These are phyloP conservation scores for Oegoconia quadripuncta DNA, from an alignment of 2,888 invertebrate genomes.

Conservation along the genomic window DNA sequence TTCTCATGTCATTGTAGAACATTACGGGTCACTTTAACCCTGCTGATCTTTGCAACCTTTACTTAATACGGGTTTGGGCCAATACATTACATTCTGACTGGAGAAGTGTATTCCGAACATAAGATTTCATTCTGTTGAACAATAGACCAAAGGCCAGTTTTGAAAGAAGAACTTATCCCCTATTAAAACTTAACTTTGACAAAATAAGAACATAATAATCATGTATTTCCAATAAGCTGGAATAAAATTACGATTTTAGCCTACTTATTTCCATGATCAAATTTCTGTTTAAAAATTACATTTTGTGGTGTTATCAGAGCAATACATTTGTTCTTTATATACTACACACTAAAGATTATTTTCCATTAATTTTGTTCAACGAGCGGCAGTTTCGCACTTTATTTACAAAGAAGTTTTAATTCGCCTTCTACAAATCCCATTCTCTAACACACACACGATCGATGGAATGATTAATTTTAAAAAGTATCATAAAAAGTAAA, in stretches of 20 bases:
- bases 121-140: not conserved
- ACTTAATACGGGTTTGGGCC: too few species aligned
- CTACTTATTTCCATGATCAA: slow-evolving; percentile 14
- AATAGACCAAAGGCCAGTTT: not conserved
- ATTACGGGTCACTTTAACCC: too few species aligned
- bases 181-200: too few species aligned
- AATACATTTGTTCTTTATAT: slow-evolving; percentile 28
- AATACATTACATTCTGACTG: too few species aligned
- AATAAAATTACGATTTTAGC: too few species aligned
- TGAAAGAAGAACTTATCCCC: too few species aligned
- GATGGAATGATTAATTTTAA: slow-evolving; percentile 56
- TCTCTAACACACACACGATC: slow-evolving; percentile 34
- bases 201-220: too few species aligned
- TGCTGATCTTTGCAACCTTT: too few species aligned
- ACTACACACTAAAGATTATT: slow-evolving; percentile 5
- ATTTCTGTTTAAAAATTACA: slow-evolving; percentile 24
- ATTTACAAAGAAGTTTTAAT: slow-evolving; percentile 39
- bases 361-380: slow-evolving; percentile 14
- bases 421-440: slow-evolving; percentile 46
- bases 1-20: too few species aligned
- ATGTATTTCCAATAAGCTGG: too few species aligned
- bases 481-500: slow-evolving; percentile 37
- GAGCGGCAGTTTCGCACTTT: slow-evolving; percentile 55
- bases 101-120: too few species aligned
- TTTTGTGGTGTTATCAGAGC: slow-evolving; percentile 52